Conservation (phyloP, 2,888 invertebrate species). For the Callosobruchus maculatus region DNA sequence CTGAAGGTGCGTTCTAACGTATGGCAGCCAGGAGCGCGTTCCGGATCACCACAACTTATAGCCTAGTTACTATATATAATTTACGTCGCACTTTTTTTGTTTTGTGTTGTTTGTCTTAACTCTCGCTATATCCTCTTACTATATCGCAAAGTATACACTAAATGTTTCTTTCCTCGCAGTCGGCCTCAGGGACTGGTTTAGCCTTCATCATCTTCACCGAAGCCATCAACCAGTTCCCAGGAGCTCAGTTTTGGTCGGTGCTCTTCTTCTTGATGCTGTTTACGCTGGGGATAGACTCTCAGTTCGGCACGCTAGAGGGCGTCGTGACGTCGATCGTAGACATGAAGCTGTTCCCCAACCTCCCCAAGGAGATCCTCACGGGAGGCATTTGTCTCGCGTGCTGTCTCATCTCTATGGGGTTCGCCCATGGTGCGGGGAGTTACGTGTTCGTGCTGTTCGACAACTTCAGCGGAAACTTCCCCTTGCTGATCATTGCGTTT, state of each 20-base stretch:
- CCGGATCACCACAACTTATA: no score
- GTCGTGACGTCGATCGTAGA: slow-evolving; percentile 94
- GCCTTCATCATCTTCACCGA: slow-evolving; percentile 98
- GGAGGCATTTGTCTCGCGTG: slow-evolving; percentile 78
- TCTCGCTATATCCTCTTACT: no score
- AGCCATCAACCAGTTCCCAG: slow-evolving; percentile 96
- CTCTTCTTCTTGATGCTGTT: slow-evolving; percentile 96
- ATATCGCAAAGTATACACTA: background rate
- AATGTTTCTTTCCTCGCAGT: slow-evolving; percentile 57
- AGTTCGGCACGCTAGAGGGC: slow-evolving; percentile 93
- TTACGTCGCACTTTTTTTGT: no score
- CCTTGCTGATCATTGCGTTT: slow-evolving; percentile 86
- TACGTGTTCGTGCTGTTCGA: slow-evolving; percentile 93
- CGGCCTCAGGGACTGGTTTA: slow-evolving; percentile 92
- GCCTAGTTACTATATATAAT: no score
- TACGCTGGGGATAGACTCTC: slow-evolving; percentile 93
- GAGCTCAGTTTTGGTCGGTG: slow-evolving; percentile 93
- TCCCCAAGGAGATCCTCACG: slow-evolving; percentile 84
- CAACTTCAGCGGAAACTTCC: slow-evolving; percentile 91
- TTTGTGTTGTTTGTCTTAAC: no score
- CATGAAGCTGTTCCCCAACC: slow-evolving; percentile 88
- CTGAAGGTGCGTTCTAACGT: no score
- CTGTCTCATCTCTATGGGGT: slow-evolving; percentile 82
- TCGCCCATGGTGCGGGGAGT: slow-evolving; percentile 90
- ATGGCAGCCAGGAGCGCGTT: no score